A percentile compares a stretch with the other conserved stretches of the same genome.
phyloP scores from a whole-genome alignment of 2,797 vertebrate genomes.

The Sebastes glaucus region DNA sequence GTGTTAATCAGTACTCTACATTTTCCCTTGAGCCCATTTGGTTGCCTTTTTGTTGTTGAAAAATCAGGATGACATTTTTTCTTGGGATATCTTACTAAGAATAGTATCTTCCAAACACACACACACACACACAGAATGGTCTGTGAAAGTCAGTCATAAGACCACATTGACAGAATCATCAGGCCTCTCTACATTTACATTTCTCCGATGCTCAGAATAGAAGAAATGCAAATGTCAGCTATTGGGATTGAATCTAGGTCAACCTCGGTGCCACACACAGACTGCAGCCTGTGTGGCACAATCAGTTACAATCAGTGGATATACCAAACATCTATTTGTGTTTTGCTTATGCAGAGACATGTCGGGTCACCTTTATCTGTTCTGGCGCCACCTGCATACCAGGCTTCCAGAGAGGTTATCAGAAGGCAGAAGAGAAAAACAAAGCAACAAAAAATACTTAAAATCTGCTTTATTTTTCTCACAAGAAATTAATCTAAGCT shows the following conservation, averaged over 20 bases:
- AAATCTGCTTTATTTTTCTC: conserved; percentile 60
- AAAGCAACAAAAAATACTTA: conserved; percentile 6
- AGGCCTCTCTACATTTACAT: not conserved
- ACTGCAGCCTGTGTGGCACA: not conserved
- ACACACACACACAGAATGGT: not conserved
- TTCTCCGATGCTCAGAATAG: not conserved
- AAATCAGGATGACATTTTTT: not conserved
- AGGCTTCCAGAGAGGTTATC: not conserved
- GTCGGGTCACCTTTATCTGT: not conserved
- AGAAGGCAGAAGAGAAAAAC: not conserved
- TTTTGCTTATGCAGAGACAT: not conserved
- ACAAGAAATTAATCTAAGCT: conserved; percentile 11
- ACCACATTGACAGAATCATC: not conserved
- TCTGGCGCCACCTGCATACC: not conserved
- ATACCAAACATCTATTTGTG: not conserved
- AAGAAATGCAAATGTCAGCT: conserved; percentile 6
- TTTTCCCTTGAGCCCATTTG: not conserved
- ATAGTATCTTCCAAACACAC: not conserved
- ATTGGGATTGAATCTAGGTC: not conserved
- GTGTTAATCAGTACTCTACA: not conserved
- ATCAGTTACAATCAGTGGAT: not conserved
- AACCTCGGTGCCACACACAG: not conserved
- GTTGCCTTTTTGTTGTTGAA: not conserved
- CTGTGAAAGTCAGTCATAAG: not conserved
- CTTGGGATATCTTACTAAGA: not conserved